Evolutionary conservation across 2,113 vertebrate species (phyloP), one percentile per base, ranked within the genome.

Genomic region (Lethenteron reissneri): DNA sequence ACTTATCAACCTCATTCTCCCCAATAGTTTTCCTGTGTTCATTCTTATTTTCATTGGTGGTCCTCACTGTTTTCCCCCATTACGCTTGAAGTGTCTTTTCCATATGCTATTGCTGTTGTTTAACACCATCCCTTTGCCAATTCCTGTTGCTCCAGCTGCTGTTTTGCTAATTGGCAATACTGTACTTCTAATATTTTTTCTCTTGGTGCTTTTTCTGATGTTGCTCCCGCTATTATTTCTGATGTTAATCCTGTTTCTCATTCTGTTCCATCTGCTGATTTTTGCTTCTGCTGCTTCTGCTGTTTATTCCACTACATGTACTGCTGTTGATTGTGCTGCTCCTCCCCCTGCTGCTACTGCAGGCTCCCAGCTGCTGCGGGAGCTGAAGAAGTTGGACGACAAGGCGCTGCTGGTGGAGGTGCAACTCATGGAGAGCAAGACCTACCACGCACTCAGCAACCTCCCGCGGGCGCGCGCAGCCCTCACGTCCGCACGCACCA

Each of bases 311-410:
- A 41, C 41, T 41, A 41, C 41, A 41, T 41, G 41, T 41, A 41
- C 41, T 41, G 4, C 41, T 41, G 41, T 6, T 41, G 41, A 41
- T 41, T 41, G 41, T 41, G 41, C 41, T 41, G 41, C 41, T 41
- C 3, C 41, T 41, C 41, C 41, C 41, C 41, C 41, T 41, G 41
- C 41, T 41, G 41, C 41, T 41, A 41, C 41, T 41, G 57, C 71
- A 99, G 94, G 89, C 69, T 85, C 94, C 73, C 91, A 97, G 80
- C 81, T 99, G 76, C 83, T 99, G 3, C 82, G 87, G 75, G 94
- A 99, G 72, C 82, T 99, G 77, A 99, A 99, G 77, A 99, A 97
- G 83, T 97, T 99, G 94, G 94, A 99, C 14, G 94, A 99, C 80
- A 99, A 99, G 81, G 90, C 90, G n/a, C 83, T 99, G 76, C 81